Evolutionary conservation across 2,113 vertebrate species (phyloP), one percentile per base, ranked within the genome.

Genomic region (Sphyrna mokarran): DNA sequence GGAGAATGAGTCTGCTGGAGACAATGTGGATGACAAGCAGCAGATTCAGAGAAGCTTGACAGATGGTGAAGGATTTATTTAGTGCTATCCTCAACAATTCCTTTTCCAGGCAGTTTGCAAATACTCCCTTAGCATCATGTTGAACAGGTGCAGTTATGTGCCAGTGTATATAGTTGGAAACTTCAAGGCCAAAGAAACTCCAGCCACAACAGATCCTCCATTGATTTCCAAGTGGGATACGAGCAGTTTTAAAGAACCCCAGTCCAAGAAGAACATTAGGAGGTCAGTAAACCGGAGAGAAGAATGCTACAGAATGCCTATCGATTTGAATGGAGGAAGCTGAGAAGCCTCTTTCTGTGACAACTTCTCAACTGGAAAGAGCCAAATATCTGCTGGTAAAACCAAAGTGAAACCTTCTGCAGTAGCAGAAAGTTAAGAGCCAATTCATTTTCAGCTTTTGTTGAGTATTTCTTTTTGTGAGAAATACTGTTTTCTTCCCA

Each of bases 1-100:
- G 95, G 99, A 99, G 66, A 98, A 98, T 0, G 97, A 97, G 87
- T 98, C 99, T 26, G 96, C 97, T 0, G 95, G 97, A 0, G 97
- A 97, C 0, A 96, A 98, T 87, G 97, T 97, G 0, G 98, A 98
- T 0, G 98, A 98, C 96, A 98, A 98, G 96, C 97, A 96, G 78
- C 97, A 97, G 23, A 96, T 98, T 10, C 98, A 96, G n/a, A 96
- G 98, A 96, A 95, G 96, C 96, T 96, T 98, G 4, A 95, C 96
- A 0, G 97, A 97, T 91, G 96, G 96, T 48, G 97, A 98, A 96
- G 96, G 96, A 0, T 96, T 97, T 22, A 98, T 97, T 96, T 98
- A 97, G 98, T 72, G 69, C 37, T 23, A 54, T 43, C 23, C 40
- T 29, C 33, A 72, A 94, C 26, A 14, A 26, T n/a, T 33, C 54